Conservation (phyloP, 2,888 invertebrate genomes). For the Clivina fossor region DNA sequence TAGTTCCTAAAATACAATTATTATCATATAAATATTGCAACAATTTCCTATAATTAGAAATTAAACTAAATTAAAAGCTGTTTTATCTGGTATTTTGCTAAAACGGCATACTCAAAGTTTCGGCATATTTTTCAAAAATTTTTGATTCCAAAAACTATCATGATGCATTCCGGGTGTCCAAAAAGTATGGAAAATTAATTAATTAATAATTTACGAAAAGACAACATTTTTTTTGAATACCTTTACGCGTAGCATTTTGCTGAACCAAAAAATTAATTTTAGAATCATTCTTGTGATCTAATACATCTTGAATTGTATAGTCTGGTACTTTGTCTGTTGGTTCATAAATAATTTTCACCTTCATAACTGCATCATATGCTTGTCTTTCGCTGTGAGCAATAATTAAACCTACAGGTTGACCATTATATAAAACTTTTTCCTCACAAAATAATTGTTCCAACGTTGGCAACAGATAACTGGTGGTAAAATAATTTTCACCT, state of each 20-base stretch:
- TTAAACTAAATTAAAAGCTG: too few relatives aligned
- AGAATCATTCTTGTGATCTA: slow-evolving; percentile 53
- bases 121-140: too few relatives aligned
- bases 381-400: slow-evolving; percentile 63
- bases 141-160: too few relatives aligned
- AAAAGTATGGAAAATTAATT: too few relatives aligned
- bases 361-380: slow-evolving; percentile 61
- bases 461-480: slow-evolving; percentile 42
- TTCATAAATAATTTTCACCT: slow-evolving; percentile 61
- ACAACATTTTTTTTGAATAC: slow-evolving; percentile 40
- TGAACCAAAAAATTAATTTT: slow-evolving; percentile 47
- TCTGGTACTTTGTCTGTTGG: slow-evolving; percentile 53
- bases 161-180: too few relatives aligned
- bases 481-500: slow-evolving; percentile 64
- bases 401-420: slow-evolving; percentile 75
- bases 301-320: slow-evolving; percentile 55
- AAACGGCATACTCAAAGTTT: too few relatives aligned
- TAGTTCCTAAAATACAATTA: slow-evolving; percentile 46
- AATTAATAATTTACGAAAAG: too few relatives aligned
- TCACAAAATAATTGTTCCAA: slow-evolving; percentile 58
- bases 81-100: too few relatives aligned
- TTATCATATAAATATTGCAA: too few relatives aligned
- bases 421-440: slow-evolving; percentile 62
- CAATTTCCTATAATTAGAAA: too few relatives aligned
- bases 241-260: slow-evolving; percentile 49